These are phyloP conservation scores for Eublepharis macularius DNA, from an alignment of 2,113 vertebrate genomes.

Conservation along the genomic window DNA sequence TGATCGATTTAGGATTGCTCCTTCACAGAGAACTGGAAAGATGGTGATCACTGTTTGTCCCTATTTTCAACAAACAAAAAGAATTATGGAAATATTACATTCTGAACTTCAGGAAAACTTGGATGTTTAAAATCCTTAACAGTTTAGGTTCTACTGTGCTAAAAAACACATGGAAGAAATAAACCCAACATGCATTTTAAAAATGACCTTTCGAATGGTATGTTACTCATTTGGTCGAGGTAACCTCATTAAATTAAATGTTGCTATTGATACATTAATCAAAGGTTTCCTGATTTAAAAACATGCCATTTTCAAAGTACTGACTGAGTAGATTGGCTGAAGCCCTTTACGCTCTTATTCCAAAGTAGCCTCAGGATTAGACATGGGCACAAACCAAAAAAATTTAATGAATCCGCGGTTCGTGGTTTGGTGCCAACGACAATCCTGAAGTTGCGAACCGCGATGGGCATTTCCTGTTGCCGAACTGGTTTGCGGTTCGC, in stretches of 20 bases:
- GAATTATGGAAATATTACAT: not conserved
- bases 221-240: constrained; percentile 28
- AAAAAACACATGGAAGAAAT: not conserved
- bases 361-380: too few relatives aligned
- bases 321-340: not conserved
- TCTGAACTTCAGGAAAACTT: not conserved
- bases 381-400: too few relatives aligned
- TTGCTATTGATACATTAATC: constrained; percentile 34
- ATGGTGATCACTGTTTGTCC: not conserved
- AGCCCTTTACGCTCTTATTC: not conserved
- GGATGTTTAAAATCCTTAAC: not conserved
- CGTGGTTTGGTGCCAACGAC: too few relatives aligned
- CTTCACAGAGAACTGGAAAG: not conserved
- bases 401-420: too few relatives aligned
- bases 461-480: too few relatives aligned
- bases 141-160: not conserved
- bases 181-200: not conserved
- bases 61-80: not conserved
- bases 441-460: too few relatives aligned
- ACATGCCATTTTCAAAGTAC: constrained; percentile 15
- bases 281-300: constrained; percentile 17
- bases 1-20: too few relatives aligned
- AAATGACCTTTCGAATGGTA: constrained; percentile 38
- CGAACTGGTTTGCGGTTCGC: too few relatives aligned
- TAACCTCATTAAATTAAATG: constrained; percentile 26